Conservation (phyloP, 2,797 vertebrate genomes). For the Calcarius lapponicus region DNA sequence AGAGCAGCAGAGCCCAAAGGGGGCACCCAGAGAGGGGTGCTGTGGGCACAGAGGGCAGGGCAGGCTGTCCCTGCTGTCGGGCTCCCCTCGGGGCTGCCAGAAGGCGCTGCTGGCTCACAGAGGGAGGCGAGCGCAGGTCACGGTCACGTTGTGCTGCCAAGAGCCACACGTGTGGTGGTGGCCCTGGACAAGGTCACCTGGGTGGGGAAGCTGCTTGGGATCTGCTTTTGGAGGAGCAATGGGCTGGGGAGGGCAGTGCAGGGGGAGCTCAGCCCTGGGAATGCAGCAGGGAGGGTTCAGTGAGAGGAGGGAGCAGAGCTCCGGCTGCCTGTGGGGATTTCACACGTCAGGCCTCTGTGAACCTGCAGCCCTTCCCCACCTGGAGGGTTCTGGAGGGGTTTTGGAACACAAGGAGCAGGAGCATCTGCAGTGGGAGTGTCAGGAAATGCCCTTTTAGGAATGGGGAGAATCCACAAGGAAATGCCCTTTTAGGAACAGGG, state of each 20-base stretch:
- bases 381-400: background rate
- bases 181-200: background rate
- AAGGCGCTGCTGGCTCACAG: background rate
- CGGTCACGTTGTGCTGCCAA: background rate
- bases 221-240: background rate
- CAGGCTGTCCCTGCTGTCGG: background rate
- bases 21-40: background rate
- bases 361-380: background rate
- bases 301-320: background rate
- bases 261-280: background rate
- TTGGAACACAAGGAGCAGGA: rapidly evolving
- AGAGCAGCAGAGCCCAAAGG: background rate
- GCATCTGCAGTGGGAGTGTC: background rate
- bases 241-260: background rate
- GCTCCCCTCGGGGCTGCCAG: background rate
- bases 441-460: background rate
- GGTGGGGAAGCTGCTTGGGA: background rate
- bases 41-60: background rate
- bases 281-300: background rate
- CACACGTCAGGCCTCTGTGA: background rate
- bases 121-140: conserved; percentile 5
- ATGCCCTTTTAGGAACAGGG: background rate
- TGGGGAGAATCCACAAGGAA: background rate
- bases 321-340: background rate
- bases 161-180: background rate